Base-by-base conservation (phyloP, 2,113 vertebrate genomes). In the Phalacrocorax pelagicus region DNA sequence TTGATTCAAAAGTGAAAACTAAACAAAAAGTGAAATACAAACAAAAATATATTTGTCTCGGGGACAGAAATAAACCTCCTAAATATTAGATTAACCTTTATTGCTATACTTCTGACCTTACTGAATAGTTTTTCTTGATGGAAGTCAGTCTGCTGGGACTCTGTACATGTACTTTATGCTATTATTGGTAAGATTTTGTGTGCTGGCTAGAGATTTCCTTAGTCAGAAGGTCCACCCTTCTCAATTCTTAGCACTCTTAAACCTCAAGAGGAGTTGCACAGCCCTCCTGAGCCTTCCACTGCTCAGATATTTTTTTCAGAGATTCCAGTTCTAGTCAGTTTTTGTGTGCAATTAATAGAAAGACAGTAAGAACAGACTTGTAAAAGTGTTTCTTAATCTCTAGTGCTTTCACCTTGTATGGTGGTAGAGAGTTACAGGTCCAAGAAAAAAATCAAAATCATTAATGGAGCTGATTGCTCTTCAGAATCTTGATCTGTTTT, bases 401-500 rank as follows among this genome's bases (percentile, higher is more conserved):
- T 78, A 27, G 11, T 67, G 42, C 15, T 94, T 94, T 91, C 78
- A 90, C 7, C 9, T 72, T 81, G 47, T 30, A n/a, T 71, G n/a
- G 8, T 75, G 15, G 18, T 79, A 44, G 24, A 70, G 30, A 87
- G n/a, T 27, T 55, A 63, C 32, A 89, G 36, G 9, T 74, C 44
- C 34, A 88, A 57, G 38, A 74, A 91, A 81, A 81, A 92, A 51
- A 15, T 42, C 3, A 38, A 87, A 95, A 90, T 49, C 21, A n/a
- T 81, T 78, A 89, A 36, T 0, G 1, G 69, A 70, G 24, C 16
- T 82, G 81, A 85, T 90, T 92, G 51, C 20, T 81, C 42, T 81
- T 91, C 69, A 74, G 81, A 81, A 94, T 51, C 73, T 58, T 93
- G 55, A 75, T 91, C n/a, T 59, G 38, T 89, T 91, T 93, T 92